Conservation (phyloP, 2,888 invertebrate genomes). For the Nymphalis c-album region DNA sequence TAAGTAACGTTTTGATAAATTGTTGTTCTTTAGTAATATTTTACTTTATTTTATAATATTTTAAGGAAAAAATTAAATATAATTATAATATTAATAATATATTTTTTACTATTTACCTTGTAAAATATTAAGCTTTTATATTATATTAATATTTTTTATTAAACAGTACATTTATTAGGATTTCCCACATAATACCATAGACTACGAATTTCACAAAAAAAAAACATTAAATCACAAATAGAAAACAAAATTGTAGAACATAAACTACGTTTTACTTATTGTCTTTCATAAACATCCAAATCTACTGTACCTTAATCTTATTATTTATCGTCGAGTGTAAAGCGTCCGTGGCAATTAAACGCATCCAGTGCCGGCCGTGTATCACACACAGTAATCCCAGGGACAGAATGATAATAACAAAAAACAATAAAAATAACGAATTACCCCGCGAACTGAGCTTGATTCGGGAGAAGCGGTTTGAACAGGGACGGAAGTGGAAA, state of each 20-base stretch:
- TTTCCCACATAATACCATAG: no score
- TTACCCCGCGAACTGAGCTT: conserved; percentile 74
- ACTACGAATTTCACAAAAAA: no score
- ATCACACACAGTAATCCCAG: conserved; percentile 75
- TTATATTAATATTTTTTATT: no score
- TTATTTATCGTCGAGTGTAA: conserved; percentile 71
- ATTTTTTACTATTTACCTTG: no score
- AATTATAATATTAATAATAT: no score
- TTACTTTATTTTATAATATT: no score
- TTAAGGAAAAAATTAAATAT: no score
- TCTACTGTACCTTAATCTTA: conserved; percentile 75
- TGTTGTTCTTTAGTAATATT: no score
- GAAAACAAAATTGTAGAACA: conserved; percentile 61
- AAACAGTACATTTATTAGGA: no score
- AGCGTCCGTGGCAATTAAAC: conserved; percentile 77
- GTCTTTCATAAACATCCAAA: conserved; percentile 51
- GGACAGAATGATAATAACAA: conserved; percentile 81
- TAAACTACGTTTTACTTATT: conserved; percentile 55
- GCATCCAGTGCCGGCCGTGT: conserved; percentile 75
- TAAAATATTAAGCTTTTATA: no score
- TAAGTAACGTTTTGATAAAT: no score
- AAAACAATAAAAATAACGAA: conserved; percentile 82
- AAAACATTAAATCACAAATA: conserved; percentile 56
- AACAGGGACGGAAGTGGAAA: conserved; percentile 53
- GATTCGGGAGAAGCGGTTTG: conserved; percentile 62